Evolutionary conservation across 1,140 invertebrate species (phyloP).

Genomic region (Idris sp.): DNA sequence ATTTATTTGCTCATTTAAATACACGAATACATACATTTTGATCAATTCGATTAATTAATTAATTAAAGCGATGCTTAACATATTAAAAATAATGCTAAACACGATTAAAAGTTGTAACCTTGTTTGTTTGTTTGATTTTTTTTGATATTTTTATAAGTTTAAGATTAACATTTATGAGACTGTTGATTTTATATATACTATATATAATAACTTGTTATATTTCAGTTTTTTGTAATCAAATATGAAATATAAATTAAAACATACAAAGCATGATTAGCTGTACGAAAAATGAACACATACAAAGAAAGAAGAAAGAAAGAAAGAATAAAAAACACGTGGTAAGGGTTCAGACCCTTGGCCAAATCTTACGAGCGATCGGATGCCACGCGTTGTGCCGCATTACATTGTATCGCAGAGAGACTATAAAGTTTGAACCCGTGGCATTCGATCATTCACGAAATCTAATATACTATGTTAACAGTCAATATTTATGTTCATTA

Average conservation of each 20-base stretch:
- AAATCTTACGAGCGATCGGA: constrained; percentile 47
- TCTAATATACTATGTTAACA: constrained; percentile 17
- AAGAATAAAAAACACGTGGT: constrained; percentile 15
- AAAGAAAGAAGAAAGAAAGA: constrained; percentile 39
- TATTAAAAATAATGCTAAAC: no score
- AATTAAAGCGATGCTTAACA: no score
- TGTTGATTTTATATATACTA: no score
- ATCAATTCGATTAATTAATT: no score
- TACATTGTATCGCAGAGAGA: constrained; percentile 20
- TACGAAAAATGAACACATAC: constrained; percentile 27
- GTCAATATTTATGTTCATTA: constrained; percentile 46
- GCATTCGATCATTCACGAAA: constrained; percentile 40
- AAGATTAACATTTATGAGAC: no score
- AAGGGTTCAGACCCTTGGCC: constrained; percentile 34
- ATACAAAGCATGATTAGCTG: constrained; percentile 46
- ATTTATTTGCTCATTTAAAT: no score
- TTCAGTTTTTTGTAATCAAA: constrained; percentile 1
- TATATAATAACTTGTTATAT: background rate
- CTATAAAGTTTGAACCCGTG: constrained; percentile 41
- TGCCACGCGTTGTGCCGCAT: constrained; percentile 47
- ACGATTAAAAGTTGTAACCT: no score
- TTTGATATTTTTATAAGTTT: background rate
- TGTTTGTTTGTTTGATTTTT: background rate
- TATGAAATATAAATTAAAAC: constrained; percentile 50
- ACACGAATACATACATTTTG: no score